Evolutionary conservation across 1,140 invertebrate species (phyloP).

Genomic region (Pseudomyrmex flavicornis): DNA sequence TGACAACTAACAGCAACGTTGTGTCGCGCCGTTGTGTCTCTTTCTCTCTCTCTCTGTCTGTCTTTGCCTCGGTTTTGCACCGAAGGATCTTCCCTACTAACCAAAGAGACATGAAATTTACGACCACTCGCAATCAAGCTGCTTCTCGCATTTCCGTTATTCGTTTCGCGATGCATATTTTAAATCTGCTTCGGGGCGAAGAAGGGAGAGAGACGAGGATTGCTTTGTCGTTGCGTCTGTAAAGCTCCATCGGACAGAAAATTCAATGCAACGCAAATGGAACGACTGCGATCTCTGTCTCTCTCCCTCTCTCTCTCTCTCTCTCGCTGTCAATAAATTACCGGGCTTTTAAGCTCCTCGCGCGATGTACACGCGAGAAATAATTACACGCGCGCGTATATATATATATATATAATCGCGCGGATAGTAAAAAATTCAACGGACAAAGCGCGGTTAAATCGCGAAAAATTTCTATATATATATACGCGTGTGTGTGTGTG

Average conservation of each 20-base stretch:
- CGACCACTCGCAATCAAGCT: slow-evolving; percentile 19
- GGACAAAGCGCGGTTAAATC: not conserved
- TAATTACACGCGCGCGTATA: slow-evolving; percentile 34
- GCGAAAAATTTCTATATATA: not conserved
- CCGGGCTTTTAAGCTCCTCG: not conserved
- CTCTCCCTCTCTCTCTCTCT: no score
- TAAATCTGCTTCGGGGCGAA: slow-evolving; percentile 3
- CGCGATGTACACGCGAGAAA: slow-evolving; percentile 11
- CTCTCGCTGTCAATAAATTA: slow-evolving; percentile 32
- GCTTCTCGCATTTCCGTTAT: slow-evolving; percentile 28
- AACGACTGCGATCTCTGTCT: not conserved
- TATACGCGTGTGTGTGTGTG: not conserved
- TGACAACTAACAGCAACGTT: slow-evolving; percentile 37
- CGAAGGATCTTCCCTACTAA: slow-evolving; percentile 18
- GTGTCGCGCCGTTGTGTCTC: slow-evolving; percentile 2
- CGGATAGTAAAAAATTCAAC: not conserved
- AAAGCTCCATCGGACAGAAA: slow-evolving; percentile 26
- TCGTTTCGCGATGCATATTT: slow-evolving; percentile 38
- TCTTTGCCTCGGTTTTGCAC: slow-evolving; percentile 32
- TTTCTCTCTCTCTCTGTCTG: not conserved
- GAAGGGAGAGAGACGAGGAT: no score
- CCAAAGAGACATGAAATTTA: slow-evolving; percentile 27
- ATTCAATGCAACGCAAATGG: slow-evolving; percentile 29
- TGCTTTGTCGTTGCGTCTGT: slow-evolving; percentile 12
- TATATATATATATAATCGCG: not conserved